phyloP scores from a whole-genome alignment of 2,113 vertebrate species.

The Oryzias melastigma region DNA sequence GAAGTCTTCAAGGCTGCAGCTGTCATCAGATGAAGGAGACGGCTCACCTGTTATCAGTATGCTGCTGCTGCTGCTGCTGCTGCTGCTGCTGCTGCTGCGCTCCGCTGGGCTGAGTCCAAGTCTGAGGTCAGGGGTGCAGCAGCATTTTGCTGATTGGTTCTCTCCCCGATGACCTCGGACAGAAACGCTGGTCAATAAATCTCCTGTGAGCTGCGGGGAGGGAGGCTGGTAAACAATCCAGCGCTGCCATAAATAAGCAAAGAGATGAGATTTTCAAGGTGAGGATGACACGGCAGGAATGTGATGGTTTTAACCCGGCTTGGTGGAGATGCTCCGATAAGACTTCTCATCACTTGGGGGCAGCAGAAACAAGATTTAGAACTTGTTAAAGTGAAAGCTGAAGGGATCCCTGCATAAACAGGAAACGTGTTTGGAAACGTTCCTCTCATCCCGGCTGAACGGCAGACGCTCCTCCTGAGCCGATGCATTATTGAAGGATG shows the following conservation, averaged over 20 bases:
- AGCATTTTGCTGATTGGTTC: conserved; percentile 44
- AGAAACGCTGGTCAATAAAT: conserved; percentile 45
- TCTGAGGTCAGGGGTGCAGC: conserved; percentile 38
- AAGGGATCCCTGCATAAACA: too few relatives aligned
- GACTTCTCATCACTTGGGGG: too few relatives aligned
- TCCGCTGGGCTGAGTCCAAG: conserved; percentile 32
- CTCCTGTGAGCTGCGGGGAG: not conserved
- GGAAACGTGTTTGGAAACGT: too few relatives aligned
- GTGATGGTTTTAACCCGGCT: too few relatives aligned
- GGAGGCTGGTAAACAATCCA: conserved; percentile 18
- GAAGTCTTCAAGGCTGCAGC: too few relatives aligned
- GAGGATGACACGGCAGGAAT: not conserved
- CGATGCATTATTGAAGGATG: too few relatives aligned
- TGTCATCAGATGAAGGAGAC: conserved; percentile 39
- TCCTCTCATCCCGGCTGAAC: too few relatives aligned
- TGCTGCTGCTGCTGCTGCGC: not conserved
- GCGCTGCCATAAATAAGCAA: conserved; percentile 17
- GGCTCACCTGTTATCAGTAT: conserved; percentile 36
- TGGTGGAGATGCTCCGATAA: too few relatives aligned
- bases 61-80: conserved; percentile 9
- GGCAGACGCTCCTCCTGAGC: too few relatives aligned
- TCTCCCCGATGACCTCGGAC: conserved; percentile 51
- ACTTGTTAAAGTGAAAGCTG: too few relatives aligned
- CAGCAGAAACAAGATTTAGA: too few relatives aligned
- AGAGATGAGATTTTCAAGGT: conserved; percentile 21